A percentile compares a stretch with the other conserved stretches of the same genome.
phyloP scores from a whole-genome alignment of 2,888 invertebrate genomes.

The Adelphocoris suturalis region DNA sequence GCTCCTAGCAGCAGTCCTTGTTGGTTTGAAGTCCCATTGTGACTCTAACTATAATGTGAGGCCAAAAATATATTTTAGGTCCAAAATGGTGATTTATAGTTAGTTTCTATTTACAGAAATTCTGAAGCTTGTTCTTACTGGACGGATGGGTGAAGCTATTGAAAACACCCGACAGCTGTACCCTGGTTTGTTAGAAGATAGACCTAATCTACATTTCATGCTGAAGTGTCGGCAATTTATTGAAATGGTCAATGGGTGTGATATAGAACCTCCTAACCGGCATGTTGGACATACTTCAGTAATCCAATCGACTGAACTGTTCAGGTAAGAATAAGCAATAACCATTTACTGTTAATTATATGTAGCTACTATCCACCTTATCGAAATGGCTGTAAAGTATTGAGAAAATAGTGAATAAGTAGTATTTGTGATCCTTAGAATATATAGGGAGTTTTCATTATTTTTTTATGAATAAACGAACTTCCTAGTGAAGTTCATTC shows the following conservation, averaged over 20 bases:
- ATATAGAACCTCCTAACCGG: slow-evolving; percentile 81
- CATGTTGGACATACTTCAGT: slow-evolving; percentile 84
- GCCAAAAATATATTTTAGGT: no score
- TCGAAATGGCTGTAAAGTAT: no score
- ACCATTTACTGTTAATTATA: not conserved
- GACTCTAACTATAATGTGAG: no score
- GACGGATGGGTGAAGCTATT: slow-evolving; percentile 97
- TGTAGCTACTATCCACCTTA: no score
- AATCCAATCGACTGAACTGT: slow-evolving; percentile 87
- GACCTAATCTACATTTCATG: slow-evolving; percentile 94
- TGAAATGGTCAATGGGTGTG: slow-evolving; percentile 97
- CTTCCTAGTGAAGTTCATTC: no score
- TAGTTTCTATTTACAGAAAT: slow-evolving; percentile 84
- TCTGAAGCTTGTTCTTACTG: slow-evolving; percentile 93
- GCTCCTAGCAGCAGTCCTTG: no score
- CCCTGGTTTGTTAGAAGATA: slow-evolving; percentile 94
- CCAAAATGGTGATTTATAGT: no score
- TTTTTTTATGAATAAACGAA: no score
- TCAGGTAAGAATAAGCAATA: slow-evolving; percentile 75
- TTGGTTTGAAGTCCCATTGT: no score
- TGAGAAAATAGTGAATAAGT: no score
- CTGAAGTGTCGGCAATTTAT: slow-evolving; percentile 99
- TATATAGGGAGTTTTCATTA: no score
- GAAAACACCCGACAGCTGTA: slow-evolving; percentile 92
- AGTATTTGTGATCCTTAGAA: no score